A percentile compares a stretch with the other conserved stretches of the same genome.
Evolutionary conservation across 2,797 vertebrate species (phyloP).

Genomic region (Halcyon leucocephala): DNA sequence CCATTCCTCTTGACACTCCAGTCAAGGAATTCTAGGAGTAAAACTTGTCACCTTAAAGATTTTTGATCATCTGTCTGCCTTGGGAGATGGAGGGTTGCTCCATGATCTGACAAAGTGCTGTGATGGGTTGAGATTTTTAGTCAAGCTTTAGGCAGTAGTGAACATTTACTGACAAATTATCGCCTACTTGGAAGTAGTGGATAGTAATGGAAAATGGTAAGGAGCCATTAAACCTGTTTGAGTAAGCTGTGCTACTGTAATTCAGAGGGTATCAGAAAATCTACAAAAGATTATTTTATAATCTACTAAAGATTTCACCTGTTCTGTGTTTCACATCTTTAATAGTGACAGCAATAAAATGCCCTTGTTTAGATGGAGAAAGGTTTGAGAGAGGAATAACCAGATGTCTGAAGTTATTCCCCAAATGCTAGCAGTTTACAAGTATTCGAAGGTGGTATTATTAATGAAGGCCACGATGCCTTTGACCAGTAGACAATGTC

Average conservation of each 20-base stretch:
- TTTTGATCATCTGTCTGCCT: slow-evolving; percentile 29
- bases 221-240: neutral
- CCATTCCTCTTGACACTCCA: neutral
- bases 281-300: neutral
- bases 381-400: neutral
- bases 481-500: neutral
- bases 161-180: neutral
- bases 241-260: neutral
- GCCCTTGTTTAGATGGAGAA: neutral
- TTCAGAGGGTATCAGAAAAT: neutral
- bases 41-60: neutral
- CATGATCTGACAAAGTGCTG: neutral
- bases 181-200: neutral
- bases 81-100: slow-evolving; percentile 31
- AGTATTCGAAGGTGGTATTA: neutral
- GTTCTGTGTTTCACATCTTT: neutral
- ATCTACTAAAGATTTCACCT: neutral
- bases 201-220: neutral
- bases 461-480: neutral
- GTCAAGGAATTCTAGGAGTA: neutral
- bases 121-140: neutral
- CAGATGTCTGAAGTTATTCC: slow-evolving; percentile 13
- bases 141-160: neutral
- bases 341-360: neutral
- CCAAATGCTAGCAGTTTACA: neutral